These are phyloP conservation scores for Drosophila nr. perissopoda DNA, from an alignment of 2,888 invertebrate genomes.

Conservation along the genomic window DNA sequence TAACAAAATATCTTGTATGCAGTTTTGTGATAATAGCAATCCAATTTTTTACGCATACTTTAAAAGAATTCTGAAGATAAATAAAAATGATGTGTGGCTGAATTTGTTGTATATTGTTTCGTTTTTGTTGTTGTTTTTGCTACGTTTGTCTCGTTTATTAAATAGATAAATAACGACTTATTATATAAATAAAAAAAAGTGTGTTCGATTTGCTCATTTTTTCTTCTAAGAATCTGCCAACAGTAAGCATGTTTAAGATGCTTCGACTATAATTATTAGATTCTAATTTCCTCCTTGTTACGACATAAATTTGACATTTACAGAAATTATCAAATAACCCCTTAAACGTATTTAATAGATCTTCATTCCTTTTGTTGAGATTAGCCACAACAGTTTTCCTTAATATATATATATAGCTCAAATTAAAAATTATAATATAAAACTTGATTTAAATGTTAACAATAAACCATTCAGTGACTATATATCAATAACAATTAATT, in stretches of 20 bases:
- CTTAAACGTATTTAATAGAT: background rate
- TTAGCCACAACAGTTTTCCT: background rate
- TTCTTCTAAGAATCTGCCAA: background rate
- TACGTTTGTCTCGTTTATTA: background rate
- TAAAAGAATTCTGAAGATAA: background rate
- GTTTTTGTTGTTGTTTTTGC: background rate
- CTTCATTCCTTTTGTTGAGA: background rate
- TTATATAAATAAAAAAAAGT: background rate
- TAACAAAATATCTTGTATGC: constrained; percentile 17
- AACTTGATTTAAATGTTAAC: background rate
- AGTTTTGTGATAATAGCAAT: constrained; percentile 21
- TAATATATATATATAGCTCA: background rate
- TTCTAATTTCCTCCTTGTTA: background rate
- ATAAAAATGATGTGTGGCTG: background rate
- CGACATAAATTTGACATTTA: background rate
- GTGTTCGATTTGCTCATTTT: background rate
- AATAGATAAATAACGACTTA: background rate
- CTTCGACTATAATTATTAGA: background rate
- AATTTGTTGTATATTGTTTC: background rate
- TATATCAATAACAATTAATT: background rate
- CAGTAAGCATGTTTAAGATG: background rate
- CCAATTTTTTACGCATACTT: constrained; percentile 6
- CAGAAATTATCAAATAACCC: background rate
- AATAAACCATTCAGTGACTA: background rate
- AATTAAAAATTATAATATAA: background rate